These are phyloP conservation scores for Ptychadena robeensis DNA, from an alignment of 2,797 vertebrate species.

Conservation along the genomic window DNA sequence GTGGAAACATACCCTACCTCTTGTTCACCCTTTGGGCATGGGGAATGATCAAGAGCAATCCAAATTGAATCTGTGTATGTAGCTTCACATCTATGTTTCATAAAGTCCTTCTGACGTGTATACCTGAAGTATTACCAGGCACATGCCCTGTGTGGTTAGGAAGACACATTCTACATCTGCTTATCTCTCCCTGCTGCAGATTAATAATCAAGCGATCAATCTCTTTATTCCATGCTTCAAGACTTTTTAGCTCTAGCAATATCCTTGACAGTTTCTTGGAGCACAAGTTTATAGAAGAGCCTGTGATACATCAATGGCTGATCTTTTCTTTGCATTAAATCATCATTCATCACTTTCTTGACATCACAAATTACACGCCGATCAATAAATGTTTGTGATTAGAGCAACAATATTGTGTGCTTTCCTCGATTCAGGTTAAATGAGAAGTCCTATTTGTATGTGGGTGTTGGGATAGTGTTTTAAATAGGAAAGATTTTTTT, in stretches of 20 bases:
- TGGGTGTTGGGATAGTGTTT: background rate
- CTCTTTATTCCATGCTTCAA: background rate
- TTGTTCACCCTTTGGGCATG: no score
- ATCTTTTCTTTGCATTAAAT: conserved; percentile 38
- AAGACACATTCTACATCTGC: background rate
- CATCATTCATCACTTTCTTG: conserved; percentile 36
- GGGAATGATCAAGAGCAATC: no score
- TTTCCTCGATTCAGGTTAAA: conserved; percentile 8
- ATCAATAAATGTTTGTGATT: conserved; percentile 54
- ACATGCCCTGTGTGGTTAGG: background rate
- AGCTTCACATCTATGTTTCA: no score
- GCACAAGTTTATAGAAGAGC: conserved; percentile 16
- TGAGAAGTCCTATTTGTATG: conserved; percentile 6
- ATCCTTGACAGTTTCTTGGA: conserved; percentile 14
- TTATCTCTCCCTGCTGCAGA: background rate
- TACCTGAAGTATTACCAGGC: background rate
- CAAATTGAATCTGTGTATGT: no score
- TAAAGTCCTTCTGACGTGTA: background rate
- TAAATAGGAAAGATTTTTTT: background rate
- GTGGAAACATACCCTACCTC: no score
- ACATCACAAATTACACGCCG: conserved; percentile 42
- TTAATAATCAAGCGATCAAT: conserved; percentile 11
- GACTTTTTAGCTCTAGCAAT: conserved; percentile 1
- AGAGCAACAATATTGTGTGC: conserved; percentile 8
- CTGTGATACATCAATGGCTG: conserved; percentile 42